These are phyloP conservation scores for Anoplophora glabripennis DNA, from an alignment of 1,140 invertebrate species.

Conservation along the genomic window DNA sequence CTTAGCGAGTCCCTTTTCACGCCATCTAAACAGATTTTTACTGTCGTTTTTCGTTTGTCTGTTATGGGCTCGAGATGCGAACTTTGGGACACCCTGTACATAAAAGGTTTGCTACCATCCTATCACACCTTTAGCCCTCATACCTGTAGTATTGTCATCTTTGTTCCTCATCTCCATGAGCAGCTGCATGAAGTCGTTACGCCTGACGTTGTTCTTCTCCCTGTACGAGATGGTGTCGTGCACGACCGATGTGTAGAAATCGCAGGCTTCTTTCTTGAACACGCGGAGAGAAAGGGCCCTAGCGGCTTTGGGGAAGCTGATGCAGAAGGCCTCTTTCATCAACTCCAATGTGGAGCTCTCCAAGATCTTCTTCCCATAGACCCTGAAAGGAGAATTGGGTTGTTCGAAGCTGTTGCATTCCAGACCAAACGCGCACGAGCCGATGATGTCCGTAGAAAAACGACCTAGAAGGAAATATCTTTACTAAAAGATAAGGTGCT, in stretches of 20 bases:
- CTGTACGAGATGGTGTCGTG: slow-evolving; percentile 2
- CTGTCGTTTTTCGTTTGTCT: no score
- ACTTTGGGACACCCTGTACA: no score
- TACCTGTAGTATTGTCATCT: no score
- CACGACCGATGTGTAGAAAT: background rate
- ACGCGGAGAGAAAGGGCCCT: background rate
- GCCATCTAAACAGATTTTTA: no score
- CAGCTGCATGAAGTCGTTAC: slow-evolving; percentile 9
- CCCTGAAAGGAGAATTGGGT: slow-evolving; percentile 54
- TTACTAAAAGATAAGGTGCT: no score
- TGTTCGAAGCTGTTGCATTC: slow-evolving; percentile 56
- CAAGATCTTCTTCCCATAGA: slow-evolving; percentile 15
- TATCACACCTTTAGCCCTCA: no score
- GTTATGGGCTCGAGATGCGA: no score
- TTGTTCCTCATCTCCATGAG: background rate
- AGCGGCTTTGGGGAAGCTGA: background rate
- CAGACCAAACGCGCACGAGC: slow-evolving; percentile 61
- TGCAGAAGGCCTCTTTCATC: no score
- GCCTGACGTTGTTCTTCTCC: slow-evolving; percentile 5
- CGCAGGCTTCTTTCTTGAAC: background rate
- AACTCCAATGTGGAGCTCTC: background rate
- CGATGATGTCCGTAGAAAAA: slow-evolving; percentile 63
- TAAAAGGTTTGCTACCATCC: no score
- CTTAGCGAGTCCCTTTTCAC: no score
- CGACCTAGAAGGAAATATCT: slow-evolving; percentile 35